A percentile compares a stretch with the other conserved stretches of the same genome.
phyloP scores from a whole-genome alignment of 1,140 invertebrate genomes.

The Drosophila guanche region DNA sequence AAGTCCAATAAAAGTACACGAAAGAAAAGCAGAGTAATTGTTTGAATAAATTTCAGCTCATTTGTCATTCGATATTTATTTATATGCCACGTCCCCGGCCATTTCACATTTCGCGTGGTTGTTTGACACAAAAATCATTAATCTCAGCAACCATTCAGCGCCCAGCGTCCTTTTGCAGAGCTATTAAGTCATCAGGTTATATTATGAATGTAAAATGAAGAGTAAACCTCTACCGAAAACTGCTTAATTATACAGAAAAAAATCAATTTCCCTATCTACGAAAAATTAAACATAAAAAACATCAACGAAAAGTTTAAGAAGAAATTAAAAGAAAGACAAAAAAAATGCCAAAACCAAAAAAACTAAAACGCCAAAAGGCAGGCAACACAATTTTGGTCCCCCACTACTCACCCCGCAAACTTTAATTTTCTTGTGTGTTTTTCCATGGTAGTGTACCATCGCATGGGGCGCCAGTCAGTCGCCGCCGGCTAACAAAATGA shows the following conservation, averaged over 20 bases:
- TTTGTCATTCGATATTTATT: no score
- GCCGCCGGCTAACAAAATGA: constrained; percentile 51
- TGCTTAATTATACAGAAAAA: constrained; percentile 26
- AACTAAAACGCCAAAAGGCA: constrained; percentile 42
- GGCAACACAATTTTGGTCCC: constrained; percentile 52
- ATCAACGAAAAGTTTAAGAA: no score
- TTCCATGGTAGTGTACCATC: constrained; percentile 21
- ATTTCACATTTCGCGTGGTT: no score
- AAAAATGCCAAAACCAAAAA: constrained; percentile 12
- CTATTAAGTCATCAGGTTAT: constrained; percentile 54
- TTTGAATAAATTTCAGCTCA: no score
- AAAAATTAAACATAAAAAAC: no score
- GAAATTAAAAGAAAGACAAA: no score
- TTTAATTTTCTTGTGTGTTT: constrained; percentile 17
- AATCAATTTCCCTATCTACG: constrained; percentile 33
- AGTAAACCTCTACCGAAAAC: neutral
- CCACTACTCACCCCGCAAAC: neutral
- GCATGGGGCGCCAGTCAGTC: constrained; percentile 66
- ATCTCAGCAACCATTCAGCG: constrained; percentile 25
- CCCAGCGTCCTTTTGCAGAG: constrained; percentile 14
- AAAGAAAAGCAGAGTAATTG: no score
- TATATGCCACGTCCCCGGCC: no score
- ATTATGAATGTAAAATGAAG: constrained; percentile 34
- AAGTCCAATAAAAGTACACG: no score
- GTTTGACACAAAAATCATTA: constrained; percentile 11